Evolutionary conservation across 2,888 invertebrate species (phyloP).

Genomic region (Pelosia muscerda): DNA sequence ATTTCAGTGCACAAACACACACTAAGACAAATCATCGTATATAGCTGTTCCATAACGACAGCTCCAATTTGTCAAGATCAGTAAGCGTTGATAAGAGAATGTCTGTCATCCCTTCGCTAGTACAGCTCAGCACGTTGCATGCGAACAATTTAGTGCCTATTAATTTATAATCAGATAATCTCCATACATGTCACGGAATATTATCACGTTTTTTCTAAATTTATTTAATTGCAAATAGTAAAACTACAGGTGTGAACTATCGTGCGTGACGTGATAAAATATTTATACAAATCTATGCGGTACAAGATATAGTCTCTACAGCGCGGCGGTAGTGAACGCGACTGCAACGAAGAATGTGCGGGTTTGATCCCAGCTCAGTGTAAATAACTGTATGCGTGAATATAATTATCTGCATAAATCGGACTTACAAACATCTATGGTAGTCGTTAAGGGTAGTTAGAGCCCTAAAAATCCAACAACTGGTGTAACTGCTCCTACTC

Average conservation of each 20-base stretch:
- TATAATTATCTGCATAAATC: no score
- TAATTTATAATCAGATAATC: slow-evolving; percentile 17
- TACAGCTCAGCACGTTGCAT: neutral
- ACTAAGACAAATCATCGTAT: neutral
- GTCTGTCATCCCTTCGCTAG: slow-evolving; percentile 6
- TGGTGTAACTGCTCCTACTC: no score
- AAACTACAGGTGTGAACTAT: neutral
- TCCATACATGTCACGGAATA: neutral
- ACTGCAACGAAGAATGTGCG: no score
- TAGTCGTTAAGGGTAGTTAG: no score
- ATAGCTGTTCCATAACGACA: neutral
- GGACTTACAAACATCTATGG: no score
- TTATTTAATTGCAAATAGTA: slow-evolving; percentile 13
- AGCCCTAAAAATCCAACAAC: no score
- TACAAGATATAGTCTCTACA: no score
- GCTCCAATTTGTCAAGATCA: slow-evolving; percentile 9
- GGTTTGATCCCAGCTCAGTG: no score
- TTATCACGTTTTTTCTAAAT: neutral
- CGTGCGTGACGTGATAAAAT: neutral
- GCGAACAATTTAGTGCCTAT: slow-evolving; percentile 15
- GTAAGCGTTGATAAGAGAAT: slow-evolving; percentile 10
- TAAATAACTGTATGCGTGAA: no score
- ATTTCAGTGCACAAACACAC: neutral
- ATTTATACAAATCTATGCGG: neutral
- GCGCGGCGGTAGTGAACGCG: no score